These are phyloP conservation scores for Tetramorium simillimum DNA, from an alignment of 1,140 invertebrate genomes.

Conservation along the genomic window DNA sequence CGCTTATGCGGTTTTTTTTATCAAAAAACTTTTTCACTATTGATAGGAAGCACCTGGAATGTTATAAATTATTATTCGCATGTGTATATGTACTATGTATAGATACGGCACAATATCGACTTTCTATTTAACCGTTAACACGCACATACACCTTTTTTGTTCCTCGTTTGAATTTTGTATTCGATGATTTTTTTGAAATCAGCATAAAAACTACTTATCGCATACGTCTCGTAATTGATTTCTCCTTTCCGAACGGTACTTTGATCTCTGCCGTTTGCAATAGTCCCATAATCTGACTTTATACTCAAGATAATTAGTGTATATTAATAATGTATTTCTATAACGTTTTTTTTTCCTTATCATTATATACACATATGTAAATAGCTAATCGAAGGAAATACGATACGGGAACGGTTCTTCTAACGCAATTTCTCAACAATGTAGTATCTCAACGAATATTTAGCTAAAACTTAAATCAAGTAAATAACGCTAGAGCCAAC, in stretches of 20 bases:
- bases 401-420: conserved; percentile 1
- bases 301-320: conserved; percentile 69
- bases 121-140: not conserved
- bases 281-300: not conserved
- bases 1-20: not conserved
- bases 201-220: conserved; percentile 27
- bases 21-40: conserved; percentile 21
- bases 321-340: conserved; percentile 83
- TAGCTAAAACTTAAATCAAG: conserved; percentile 45
- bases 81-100: not conserved
- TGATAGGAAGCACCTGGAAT: not conserved
- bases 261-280: not conserved
- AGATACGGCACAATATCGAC: not conserved
- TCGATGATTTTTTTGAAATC: conserved; percentile 17
- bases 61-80: not conserved
- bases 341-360: conserved; percentile 80
- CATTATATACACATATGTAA: conserved; percentile 84
- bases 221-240: conserved; percentile 10
- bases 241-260: not conserved
- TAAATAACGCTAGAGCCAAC: conserved; percentile 52
- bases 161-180: conserved; percentile 20
- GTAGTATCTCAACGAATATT: not conserved
- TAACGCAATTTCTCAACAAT: conserved; percentile 24
- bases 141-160: not conserved
- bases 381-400: conserved; percentile 65